Base-by-base conservation (phyloP, 1,140 invertebrate species). In the Anoplolepis gracilipes region DNA sequence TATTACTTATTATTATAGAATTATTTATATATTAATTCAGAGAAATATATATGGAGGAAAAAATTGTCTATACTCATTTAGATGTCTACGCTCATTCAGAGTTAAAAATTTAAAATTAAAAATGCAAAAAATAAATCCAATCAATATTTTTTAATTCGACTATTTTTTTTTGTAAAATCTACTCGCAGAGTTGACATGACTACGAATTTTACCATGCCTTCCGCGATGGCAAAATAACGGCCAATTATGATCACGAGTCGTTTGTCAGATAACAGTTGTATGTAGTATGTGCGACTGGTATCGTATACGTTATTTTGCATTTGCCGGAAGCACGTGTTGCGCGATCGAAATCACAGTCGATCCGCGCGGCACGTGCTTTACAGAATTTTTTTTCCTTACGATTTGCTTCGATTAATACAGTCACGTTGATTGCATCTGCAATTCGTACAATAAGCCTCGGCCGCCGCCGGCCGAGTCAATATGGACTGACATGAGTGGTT, bases 371-470 rank as follows among this genome's bases (percentile, higher is more conserved):
- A 49, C 75, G 39, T 30, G 33, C 55, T 25, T 70, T 36, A 30
- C 28, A 22, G 49, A 55, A 55, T 33, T 55, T 36, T 36, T 36
- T 22, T 1, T 22, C 13, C 55, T 46, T 59, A 72, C 49, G 28
- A 82, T 69, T 72, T n/a, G 36, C 65, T 33, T 82, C 36, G 78
- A 73, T 82, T 82, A 82, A 72, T 49, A 59, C 78, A 81, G 78
- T 90, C 87, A 85, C 69, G 89, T 92, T 94, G 93, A 94, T 94
- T 94, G 93, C 93, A 93, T 90, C 84, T 88, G 94, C 93, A 94
- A 94, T 94, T 94, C 93, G 85, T 92, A 90, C 88, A 90, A 88
- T 86, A 87, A 88, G 42, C 19, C 46, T 77, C 73, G 55, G 53
- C 72, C 30, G 42, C 10, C 22, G 53, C 73, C 55, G 77, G 30